These are phyloP conservation scores for Tetragonula carbonaria DNA, from an alignment of 2,888 invertebrate species.

Conservation along the genomic window DNA sequence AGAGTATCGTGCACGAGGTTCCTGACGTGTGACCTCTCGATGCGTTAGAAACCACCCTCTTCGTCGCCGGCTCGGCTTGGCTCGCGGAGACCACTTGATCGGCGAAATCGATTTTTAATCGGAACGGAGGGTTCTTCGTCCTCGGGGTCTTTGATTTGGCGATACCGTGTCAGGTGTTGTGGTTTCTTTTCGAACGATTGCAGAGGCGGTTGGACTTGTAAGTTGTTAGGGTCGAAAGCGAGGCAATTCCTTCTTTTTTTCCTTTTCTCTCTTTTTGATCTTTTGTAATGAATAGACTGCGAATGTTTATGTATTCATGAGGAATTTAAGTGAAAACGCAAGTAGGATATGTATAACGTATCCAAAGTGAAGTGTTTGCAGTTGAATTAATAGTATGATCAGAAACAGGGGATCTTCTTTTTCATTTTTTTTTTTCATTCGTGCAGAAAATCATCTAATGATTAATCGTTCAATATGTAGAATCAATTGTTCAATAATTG, in stretches of 20 bases:
- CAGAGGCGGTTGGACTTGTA: background rate
- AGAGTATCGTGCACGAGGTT: background rate
- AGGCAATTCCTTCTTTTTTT: background rate
- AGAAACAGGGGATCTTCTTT: too few species aligned
- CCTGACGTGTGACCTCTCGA: constrained; percentile 34
- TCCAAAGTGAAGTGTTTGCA: too few species aligned
- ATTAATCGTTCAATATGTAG: too few species aligned
- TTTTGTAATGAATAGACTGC: background rate
- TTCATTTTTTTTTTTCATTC: too few species aligned
- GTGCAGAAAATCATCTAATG: too few species aligned
- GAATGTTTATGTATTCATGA: too few species aligned
- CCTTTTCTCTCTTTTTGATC: background rate
- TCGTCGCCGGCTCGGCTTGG: constrained; percentile 4
- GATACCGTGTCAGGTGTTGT: background rate
- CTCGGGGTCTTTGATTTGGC: background rate
- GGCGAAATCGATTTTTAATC: background rate
- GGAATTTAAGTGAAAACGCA: too few species aligned
- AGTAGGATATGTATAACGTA: too few species aligned
- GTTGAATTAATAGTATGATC: too few species aligned
- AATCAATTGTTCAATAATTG: too few species aligned
- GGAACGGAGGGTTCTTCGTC: background rate
- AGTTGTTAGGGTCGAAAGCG: background rate
- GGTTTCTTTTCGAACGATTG: background rate
- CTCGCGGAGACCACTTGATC: background rate
- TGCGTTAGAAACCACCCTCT: background rate